phyloP scores from a whole-genome alignment of 2,113 vertebrate genomes.

The Candoia aspera region DNA sequence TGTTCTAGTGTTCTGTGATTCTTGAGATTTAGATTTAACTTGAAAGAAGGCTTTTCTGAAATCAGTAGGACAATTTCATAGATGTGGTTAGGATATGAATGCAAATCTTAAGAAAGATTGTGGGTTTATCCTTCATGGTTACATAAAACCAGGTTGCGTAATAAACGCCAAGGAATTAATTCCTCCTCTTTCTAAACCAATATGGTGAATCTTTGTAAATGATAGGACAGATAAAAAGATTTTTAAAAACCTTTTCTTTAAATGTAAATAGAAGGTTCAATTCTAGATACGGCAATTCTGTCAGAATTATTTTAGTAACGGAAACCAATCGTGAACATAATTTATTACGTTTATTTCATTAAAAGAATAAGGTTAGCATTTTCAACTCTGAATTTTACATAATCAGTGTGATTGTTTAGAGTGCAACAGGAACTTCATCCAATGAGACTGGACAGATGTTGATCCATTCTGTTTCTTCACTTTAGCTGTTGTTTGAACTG shows the following conservation, averaged over 20 bases:
- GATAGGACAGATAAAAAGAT: conserved; percentile 17
- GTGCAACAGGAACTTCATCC: background rate
- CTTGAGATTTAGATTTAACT: background rate
- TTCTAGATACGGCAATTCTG: conserved; percentile 23
- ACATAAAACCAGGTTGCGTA: conserved; percentile 42
- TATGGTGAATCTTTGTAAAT: conserved; percentile 50
- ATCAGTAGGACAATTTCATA: background rate
- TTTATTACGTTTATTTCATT: conserved; percentile 16
- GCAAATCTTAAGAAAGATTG: conserved; percentile 45
- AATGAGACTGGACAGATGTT: background rate
- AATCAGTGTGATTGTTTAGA: conserved; percentile 7
- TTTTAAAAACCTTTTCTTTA: conserved; percentile 33
- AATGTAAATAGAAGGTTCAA: background rate
- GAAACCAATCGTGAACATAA: background rate
- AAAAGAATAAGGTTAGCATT: conserved; percentile 1
- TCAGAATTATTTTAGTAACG: conserved; percentile 28
- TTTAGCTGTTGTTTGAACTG: background rate
- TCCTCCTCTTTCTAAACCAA: background rate
- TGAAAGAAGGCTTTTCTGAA: background rate
- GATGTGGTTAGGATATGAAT: conserved; percentile 29
- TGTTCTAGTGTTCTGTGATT: background rate
- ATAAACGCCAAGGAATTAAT: conserved; percentile 42
- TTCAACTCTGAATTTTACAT: conserved; percentile 9
- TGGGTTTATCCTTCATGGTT: conserved; percentile 29
- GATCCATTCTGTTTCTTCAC: background rate